phyloP scores from a whole-genome alignment of 2,797 vertebrate species.

The Schizopygopsis malacanthus region DNA sequence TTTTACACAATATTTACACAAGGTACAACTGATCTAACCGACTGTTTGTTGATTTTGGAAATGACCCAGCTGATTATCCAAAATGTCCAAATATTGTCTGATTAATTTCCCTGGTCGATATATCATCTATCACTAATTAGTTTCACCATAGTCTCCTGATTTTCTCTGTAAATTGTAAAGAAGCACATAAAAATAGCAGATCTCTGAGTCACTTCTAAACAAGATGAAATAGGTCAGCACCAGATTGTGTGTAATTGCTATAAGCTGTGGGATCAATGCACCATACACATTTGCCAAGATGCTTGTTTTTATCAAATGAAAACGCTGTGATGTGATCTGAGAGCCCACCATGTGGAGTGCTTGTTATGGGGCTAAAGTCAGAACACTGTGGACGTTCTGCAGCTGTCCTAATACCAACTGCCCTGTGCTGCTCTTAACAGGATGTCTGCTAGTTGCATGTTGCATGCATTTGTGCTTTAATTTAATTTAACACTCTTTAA shows the following conservation, averaged over 20 bases:
- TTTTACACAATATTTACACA: background rate
- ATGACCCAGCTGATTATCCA: background rate
- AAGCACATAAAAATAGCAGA: conserved; percentile 3
- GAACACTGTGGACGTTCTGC: conserved; percentile 64
- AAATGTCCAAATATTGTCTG: background rate
- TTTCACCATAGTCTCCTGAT: background rate
- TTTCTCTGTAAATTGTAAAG: conserved; percentile 11
- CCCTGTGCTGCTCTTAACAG: background rate
- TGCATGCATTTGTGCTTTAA: background rate
- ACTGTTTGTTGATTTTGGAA: background rate
- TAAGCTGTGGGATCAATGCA: conserved; percentile 61
- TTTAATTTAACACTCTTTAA: background rate
- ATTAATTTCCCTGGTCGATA: background rate
- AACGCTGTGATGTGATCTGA: conserved; percentile 62
- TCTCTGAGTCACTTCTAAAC: conserved; percentile 60
- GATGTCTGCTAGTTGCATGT: background rate
- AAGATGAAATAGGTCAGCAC: conserved; percentile 64
- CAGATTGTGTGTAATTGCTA: conserved; percentile 71
- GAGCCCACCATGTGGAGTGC: conserved; percentile 50
- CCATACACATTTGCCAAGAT: conserved; percentile 58
- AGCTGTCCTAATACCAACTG: conserved; percentile 73
- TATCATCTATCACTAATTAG: background rate
- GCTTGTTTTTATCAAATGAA: conserved; percentile 68
- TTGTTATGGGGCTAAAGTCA: conserved; percentile 68
- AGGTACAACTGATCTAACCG: background rate